Evolutionary conservation across 2,888 invertebrate genomes (phyloP), one percentile per base, ranked within the genome.

Genomic region (Mythimna vitellina): DNA sequence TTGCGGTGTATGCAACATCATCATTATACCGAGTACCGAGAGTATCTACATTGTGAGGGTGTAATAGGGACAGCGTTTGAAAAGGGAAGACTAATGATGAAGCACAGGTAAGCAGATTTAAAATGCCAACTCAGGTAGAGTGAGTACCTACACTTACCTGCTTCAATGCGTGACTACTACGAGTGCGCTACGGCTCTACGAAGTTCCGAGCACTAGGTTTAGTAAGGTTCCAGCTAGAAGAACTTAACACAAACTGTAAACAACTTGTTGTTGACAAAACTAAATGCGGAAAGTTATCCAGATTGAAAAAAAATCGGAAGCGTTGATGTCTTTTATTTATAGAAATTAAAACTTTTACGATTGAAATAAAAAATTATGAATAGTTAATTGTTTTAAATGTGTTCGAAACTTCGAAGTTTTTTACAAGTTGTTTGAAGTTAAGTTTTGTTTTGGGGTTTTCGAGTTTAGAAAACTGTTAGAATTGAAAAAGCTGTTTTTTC

Each of bases 281-380:
- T 46, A 62, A 25, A 62, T 56, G 22, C 32, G 56, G 25, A 60
- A 67, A 54, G 2, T 29, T 29, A 29, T 63, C 32, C 22, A 25
- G 12, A 42, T 73, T 51, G 12, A 17, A 29, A 56, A 29, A 17
- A 56, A 76, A 70, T 65, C 25, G 42, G 76, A 81, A 83, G 86
- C 92, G 92, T 92, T 92, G 92, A 92, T 90, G 91, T 92, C 92
- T 92, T 92, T 92, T 92, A 74, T 87, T 57, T 75, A 79, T 86
- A 82, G 76, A 76, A 76, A 73, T 60, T 35, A 32, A 62, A 62
- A 51, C 25, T 73, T 76, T 67, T 49, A 61, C 35, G 25, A 53
- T 51, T 60, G 7, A 63, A 81, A 49, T 65, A 32, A 32, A 69
- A 71, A 65, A 65, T 49, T 29, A 58, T 64, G 14, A 49, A 20